A percentile compares a stretch with the other conserved stretches of the same genome.
Conservation (phyloP, 2,797 vertebrate genomes). For the Leptatherina wallacei region DNA sequence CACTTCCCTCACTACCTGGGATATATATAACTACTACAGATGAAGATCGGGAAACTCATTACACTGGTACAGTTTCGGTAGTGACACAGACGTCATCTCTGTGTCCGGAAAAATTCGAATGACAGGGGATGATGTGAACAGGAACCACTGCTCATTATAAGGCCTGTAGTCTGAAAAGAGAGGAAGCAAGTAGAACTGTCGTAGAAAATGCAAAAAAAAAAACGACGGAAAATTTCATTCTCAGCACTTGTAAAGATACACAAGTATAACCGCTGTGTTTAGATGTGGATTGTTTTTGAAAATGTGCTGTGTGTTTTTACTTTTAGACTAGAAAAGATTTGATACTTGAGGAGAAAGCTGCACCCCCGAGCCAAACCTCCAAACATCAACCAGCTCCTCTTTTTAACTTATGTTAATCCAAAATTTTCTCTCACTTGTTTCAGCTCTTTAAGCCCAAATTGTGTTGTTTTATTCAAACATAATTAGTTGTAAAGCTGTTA, state of each 20-base stretch:
- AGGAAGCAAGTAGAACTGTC: conserved; percentile 18
- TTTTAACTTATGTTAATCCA: conserved; percentile 75
- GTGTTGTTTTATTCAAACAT: conserved; percentile 78
- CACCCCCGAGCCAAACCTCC: conserved; percentile 60
- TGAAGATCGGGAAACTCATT: conserved; percentile 54
- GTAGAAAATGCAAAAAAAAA: conserved; percentile 35
- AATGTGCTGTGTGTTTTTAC: conserved; percentile 50
- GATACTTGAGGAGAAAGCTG: conserved; percentile 32
- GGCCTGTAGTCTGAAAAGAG: conserved; percentile 30
- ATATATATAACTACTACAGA: conserved; percentile 63
- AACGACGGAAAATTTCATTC: conserved; percentile 3
- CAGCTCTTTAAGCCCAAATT: conserved; percentile 66
- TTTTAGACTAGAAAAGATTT: conserved; percentile 41
- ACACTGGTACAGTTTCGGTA: conserved; percentile 38
- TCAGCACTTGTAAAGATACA: conserved; percentile 56
- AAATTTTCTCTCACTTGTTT: conserved; percentile 59
- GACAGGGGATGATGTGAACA: conserved; percentile 57
- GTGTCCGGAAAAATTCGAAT: conserved; percentile 58
- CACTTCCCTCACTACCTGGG: conserved; percentile 50
- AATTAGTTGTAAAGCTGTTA: conserved; percentile 70
- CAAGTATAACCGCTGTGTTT: conserved; percentile 50
- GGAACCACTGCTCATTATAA: conserved; percentile 56
- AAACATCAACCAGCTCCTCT: conserved; percentile 59
- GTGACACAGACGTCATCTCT: conserved; percentile 61
- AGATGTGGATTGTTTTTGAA: conserved; percentile 62